Conservation (phyloP, 2,888 invertebrate genomes). For the Spialia ferax region DNA sequence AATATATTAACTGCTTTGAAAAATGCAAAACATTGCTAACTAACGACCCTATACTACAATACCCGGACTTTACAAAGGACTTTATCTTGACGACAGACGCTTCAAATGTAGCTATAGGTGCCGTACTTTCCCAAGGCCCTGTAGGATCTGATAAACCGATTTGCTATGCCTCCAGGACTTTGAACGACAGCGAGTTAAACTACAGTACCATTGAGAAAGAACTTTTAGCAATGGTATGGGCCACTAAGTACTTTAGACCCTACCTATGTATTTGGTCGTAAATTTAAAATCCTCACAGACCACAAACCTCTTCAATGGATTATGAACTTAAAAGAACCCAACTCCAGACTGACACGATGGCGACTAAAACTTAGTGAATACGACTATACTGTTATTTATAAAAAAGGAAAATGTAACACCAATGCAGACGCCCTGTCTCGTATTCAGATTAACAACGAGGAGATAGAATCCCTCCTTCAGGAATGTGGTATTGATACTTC, state of each 20-base stretch:
- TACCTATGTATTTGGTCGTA: slow-evolving; percentile 45
- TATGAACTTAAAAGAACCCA: slow-evolving; percentile 59
- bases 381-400: slow-evolving; percentile 18
- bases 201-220: slow-evolving; percentile 54
- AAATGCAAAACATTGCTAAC: slow-evolving; percentile 46
- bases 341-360: slow-evolving; percentile 59
- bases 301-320: slow-evolving; percentile 45
- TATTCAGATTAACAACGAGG: slow-evolving; percentile 19
- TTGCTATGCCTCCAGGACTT: slow-evolving; percentile 46
- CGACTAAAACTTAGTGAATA: slow-evolving; percentile 23
- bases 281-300: slow-evolving; percentile 46
- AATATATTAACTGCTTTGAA: slow-evolving; percentile 36
- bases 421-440: slow-evolving; percentile 15
- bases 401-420: slow-evolving; percentile 16
- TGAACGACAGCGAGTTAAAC: slow-evolving; percentile 49
- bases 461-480: slow-evolving; percentile 12
- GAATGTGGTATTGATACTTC: neutral
- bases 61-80: slow-evolving; percentile 47
- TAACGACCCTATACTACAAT: slow-evolving; percentile 51
- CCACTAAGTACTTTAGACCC: slow-evolving; percentile 41
- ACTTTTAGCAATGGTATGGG: slow-evolving; percentile 52
- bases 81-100: slow-evolving; percentile 47
- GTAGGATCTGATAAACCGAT: slow-evolving; percentile 47
- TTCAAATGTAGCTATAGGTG: slow-evolving; percentile 47
- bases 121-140: slow-evolving; percentile 47